Base-by-base conservation (phyloP, 2,797 vertebrate genomes). In the Sebastes wilsoni region DNA sequence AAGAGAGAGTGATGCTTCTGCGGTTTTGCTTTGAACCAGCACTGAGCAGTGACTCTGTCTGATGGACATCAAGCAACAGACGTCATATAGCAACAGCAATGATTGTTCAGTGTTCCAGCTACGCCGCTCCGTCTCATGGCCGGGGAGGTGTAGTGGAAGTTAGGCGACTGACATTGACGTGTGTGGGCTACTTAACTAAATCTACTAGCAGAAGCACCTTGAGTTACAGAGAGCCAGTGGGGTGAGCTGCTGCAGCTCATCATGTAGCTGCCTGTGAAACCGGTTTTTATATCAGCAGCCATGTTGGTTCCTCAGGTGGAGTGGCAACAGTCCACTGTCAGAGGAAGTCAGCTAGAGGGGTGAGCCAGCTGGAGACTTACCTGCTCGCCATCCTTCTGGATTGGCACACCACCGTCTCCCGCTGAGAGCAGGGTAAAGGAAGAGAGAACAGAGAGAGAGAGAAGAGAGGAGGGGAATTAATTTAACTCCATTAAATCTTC, bases 371-470 rank as follows among this genome's bases (percentile, higher is more conserved):
- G 94, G 85, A 59, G 65, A 83, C 97, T 97, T 96, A 98, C 97
- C 94, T 99, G 98, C 91, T 99, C 98, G 66, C 97, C 98, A 96
- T 99, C 98, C 91, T 98, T 99, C 91, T 98, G 96, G 83, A 99
- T 97, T 8, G 98, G 97, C 90, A 98, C 97, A 84, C 97, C 97
- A 92, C 97, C 97, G 91, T 99, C 98, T 0, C 96, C 96, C 90
- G 97, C 98, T 99, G 88, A 83, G 76, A 82, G 66, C 6, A 38
- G 10, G 60, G 68, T 54, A 55, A 64, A 78, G 65, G 25, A 58
- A 71, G 62, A 65, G 28, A 79, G 16, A 77, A 66, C 3, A 75
- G 34, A 65, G 27, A 18, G 16, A 69, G 62, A 65, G 62, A 72
- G 64, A 62, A 64, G 60, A 67, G 46, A 77, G 52, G 46, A 67